Conservation (phyloP, 2,797 vertebrate genomes). For the Bryconaethiops microstoma region DNA sequence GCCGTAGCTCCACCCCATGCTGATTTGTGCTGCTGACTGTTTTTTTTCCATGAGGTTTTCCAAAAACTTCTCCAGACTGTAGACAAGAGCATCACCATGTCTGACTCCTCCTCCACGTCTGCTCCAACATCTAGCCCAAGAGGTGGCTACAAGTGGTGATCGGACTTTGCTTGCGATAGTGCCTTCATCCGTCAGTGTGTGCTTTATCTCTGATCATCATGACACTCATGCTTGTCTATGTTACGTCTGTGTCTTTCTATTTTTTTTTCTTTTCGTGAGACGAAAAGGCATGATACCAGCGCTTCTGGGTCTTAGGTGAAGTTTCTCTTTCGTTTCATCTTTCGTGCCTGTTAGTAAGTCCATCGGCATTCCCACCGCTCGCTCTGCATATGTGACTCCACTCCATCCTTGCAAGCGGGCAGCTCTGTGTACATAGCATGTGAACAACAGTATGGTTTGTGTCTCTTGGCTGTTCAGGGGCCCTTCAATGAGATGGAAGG, state of each 20-base stretch:
- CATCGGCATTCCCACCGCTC: constrained; percentile 30
- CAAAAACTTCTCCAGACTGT: background rate
- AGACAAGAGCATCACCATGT: background rate
- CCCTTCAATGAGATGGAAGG: background rate
- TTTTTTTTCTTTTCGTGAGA: constrained; percentile 14
- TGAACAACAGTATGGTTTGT: constrained; percentile 53
- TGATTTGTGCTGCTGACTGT: constrained; percentile 17
- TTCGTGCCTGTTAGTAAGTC: constrained; percentile 30
- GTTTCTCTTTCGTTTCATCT: constrained; percentile 7
- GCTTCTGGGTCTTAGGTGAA: constrained; percentile 27
- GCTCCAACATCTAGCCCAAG: constrained; percentile 72
- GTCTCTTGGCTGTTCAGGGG: constrained; percentile 40
- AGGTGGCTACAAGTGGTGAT: constrained; percentile 70
- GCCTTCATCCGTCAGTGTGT: constrained; percentile 77
- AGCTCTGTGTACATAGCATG: constrained; percentile 39
- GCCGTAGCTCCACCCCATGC: background rate
- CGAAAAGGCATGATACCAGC: constrained; percentile 6
- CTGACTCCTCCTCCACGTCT: constrained; percentile 3
- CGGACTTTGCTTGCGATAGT: constrained; percentile 84
- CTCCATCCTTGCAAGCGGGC: constrained; percentile 54
- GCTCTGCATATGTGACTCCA: constrained; percentile 39
- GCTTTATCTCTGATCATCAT: constrained; percentile 57
- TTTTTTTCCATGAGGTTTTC: background rate
- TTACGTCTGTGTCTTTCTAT: constrained; percentile 6
- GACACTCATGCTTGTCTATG: constrained; percentile 42